Evolutionary conservation across 2,888 invertebrate genomes (phyloP).

Genomic region (Brachynemurus nebulosus): DNA sequence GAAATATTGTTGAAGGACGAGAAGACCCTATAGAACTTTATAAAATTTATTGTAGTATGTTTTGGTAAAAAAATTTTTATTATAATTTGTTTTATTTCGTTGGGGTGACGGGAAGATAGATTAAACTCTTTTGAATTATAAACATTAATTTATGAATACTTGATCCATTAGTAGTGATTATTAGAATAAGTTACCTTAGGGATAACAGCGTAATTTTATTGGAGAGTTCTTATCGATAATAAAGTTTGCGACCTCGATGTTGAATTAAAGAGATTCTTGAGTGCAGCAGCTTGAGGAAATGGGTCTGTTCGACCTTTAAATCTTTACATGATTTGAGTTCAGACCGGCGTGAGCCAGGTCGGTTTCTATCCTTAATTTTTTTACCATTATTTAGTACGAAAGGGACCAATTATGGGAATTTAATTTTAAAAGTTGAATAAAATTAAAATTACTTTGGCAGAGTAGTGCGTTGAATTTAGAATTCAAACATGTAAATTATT

Average conservation of each 20-base stretch:
- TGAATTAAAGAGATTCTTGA: conserved; percentile 60
- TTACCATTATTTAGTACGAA: conserved; percentile 59
- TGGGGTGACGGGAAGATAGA: conserved; percentile 51
- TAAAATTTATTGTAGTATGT: conserved; percentile 30
- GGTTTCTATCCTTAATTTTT: conserved; percentile 64
- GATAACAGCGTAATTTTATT: conserved; percentile 69
- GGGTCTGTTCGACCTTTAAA: conserved; percentile 73
- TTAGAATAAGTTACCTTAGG: conserved; percentile 6
- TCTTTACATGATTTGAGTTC: conserved; percentile 81
- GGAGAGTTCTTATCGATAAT: conserved; percentile 57
- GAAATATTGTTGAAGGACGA: conserved; percentile 53
- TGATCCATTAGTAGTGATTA: conserved; percentile 21
- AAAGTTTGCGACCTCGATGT: conserved; percentile 79
- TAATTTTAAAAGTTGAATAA: conserved; percentile 32
- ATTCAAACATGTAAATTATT: conserved; percentile 42
- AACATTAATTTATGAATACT: conserved; percentile 29
- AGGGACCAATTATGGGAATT: conserved; percentile 51
- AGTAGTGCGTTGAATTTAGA: conserved; percentile 59
- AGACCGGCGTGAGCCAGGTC: conserved; percentile 75
- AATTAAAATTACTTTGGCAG: conserved; percentile 46
- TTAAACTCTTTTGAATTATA: conserved; percentile 35
- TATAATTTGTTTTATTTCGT: conserved; percentile 36
- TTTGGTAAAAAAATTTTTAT: conserved; percentile 26
- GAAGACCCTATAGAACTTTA: conserved; percentile 68
- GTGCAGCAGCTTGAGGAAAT: conserved; percentile 51